phyloP scores from a whole-genome alignment of 2,888 invertebrate genomes.

The Parthenolecanium corni region DNA sequence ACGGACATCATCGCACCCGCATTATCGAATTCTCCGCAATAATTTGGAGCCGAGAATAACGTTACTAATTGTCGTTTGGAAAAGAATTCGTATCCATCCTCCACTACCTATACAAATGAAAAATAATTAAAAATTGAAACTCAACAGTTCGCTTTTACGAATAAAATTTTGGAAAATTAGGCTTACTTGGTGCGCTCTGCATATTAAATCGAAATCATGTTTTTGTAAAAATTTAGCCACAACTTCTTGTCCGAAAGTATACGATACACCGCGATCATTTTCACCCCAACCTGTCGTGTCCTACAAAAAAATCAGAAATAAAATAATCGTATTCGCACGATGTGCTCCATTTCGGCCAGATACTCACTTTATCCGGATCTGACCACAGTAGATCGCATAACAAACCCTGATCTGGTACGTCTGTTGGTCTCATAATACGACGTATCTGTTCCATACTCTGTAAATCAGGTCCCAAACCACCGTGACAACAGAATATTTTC shows the following conservation, averaged over 20 bases:
- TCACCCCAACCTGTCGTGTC: constrained; percentile 99
- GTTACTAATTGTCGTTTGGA: constrained; percentile 95
- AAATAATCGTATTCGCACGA: not conserved
- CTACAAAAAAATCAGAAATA: constrained; percentile 31
- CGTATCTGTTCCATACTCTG: constrained; percentile 98
- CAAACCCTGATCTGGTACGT: constrained; percentile 94
- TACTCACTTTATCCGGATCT: constrained; percentile 73
- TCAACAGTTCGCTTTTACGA: not conserved
- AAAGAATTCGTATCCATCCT: constrained; percentile 97
- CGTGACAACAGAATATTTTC: constrained; percentile 64
- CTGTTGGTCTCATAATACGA: constrained; percentile 96
- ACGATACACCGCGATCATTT: constrained; percentile 98
- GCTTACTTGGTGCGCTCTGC: constrained; percentile 89
- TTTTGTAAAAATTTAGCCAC: constrained; percentile 98
- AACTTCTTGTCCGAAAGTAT: constrained; percentile 98
- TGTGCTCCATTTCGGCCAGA: not conserved
- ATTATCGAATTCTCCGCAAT: constrained; percentile 84
- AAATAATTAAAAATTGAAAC: not conserved
- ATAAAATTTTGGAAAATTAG: constrained; percentile 2
- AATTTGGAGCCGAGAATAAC: constrained; percentile 84
- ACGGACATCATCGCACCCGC: constrained; percentile 96
- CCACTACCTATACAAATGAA: constrained; percentile 60
- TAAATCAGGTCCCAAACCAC: constrained; percentile 79
- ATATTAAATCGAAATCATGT: constrained; percentile 99
- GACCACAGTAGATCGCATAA: constrained; percentile 97